These are phyloP conservation scores for Dioctria rufipes DNA, from an alignment of 2,888 invertebrate species.

Conservation along the genomic window DNA sequence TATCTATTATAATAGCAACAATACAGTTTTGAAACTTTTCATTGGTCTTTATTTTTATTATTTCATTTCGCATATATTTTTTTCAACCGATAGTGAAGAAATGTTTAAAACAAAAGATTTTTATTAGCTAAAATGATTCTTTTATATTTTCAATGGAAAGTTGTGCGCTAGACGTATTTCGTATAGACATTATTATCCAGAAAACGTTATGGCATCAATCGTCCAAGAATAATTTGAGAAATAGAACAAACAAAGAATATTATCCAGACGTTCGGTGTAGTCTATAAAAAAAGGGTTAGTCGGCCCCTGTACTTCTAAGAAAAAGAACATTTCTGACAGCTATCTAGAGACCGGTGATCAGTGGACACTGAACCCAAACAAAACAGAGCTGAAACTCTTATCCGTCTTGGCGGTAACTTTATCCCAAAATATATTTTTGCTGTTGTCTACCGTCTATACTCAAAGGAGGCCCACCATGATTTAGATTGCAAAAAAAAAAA, in stretches of 20 bases:
- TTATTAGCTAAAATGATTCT: too few species aligned
- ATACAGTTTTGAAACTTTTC: too few species aligned
- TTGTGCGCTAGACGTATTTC: too few species aligned
- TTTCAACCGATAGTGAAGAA: too few species aligned
- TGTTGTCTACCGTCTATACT: conserved; percentile 15
- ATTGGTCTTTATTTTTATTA: too few species aligned
- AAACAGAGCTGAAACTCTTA: conserved; percentile 1
- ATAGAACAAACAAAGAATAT: conserved; percentile 1
- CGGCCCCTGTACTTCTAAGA: conserved; percentile 20
- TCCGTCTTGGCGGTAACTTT: conserved; percentile 17
- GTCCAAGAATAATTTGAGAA: neutral
- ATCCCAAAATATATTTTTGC: neutral
- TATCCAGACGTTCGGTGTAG: conserved; percentile 10
- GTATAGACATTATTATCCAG: too few species aligned
- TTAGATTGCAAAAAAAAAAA: conserved; percentile 3
- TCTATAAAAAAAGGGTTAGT: conserved; percentile 6
- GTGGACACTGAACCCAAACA: conserved; percentile 26
- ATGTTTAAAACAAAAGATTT: too few species aligned
- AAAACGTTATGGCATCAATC: neutral
- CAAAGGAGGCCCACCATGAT: neutral
- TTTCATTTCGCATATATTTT: too few species aligned
- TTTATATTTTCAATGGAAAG: too few species aligned
- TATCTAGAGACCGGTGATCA: neutral
- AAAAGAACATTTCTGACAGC: conserved; percentile 7
- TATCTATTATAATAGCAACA: too few species aligned